Evolutionary conservation across 2,888 invertebrate species (phyloP).

Genomic region (Glaucopsyche alexis): DNA sequence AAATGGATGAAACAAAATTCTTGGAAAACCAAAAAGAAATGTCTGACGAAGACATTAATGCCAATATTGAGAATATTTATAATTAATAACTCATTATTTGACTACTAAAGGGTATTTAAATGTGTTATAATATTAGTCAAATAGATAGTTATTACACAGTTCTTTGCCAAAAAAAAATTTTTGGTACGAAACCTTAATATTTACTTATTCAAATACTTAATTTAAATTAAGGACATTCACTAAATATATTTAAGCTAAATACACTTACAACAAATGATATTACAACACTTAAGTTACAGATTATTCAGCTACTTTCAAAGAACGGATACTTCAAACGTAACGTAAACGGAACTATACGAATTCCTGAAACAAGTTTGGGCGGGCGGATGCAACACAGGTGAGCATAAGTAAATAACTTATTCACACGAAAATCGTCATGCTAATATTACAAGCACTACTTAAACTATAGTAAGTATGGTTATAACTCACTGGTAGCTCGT

Average conservation of each 20-base stretch:
- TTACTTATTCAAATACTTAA: too few species aligned
- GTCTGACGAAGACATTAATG: constrained; percentile 1
- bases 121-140: neutral
- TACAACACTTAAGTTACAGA: too few species aligned
- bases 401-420: too few species aligned
- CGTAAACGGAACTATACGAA: constrained; percentile 15
- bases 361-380: constrained; percentile 25
- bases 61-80: neutral
- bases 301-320: neutral
- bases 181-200: neutral
- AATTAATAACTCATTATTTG: neutral
- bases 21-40: neutral
- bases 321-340: neutral
- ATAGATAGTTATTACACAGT: neutral
- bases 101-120: neutral
- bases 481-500: constrained; percentile 71
- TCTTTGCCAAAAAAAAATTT: neutral
- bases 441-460: neutral
- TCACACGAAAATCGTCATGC: neutral
- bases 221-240: too few species aligned
- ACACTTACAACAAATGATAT: neutral
- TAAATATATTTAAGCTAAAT: neutral
- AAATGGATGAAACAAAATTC: constrained; percentile 8
- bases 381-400: constrained; percentile 22
- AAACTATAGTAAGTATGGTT: constrained; percentile 1